These are phyloP conservation scores for Ostrea edulis DNA, from an alignment of 1,140 invertebrate species.

Conservation along the genomic window DNA sequence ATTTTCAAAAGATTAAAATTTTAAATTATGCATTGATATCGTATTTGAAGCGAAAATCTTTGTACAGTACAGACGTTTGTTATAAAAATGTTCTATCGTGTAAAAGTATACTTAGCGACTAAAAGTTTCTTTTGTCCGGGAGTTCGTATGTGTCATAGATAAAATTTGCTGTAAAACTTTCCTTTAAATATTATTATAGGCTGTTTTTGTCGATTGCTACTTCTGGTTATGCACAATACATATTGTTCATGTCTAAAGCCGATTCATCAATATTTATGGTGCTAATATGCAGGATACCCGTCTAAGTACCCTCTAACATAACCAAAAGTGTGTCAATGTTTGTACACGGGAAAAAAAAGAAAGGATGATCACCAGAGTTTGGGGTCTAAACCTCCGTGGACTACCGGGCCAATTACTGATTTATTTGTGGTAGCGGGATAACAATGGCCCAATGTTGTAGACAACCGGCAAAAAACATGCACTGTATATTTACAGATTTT, in stretches of 20 bases:
- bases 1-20: not conserved
- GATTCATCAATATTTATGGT: constrained; percentile 25
- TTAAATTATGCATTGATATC: not conserved
- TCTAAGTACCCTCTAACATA: constrained; percentile 27
- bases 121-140: constrained; percentile 14
- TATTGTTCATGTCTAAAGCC: constrained; percentile 29
- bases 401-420: not conserved
- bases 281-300: constrained; percentile 28
- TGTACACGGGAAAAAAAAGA: not conserved
- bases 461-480: not conserved
- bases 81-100: not conserved
- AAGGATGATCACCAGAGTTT: not conserved
- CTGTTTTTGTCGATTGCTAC: constrained; percentile 27
- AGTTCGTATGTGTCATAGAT: constrained; percentile 15
- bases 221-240: not conserved
- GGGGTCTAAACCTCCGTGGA: not conserved
- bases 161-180: constrained; percentile 22
- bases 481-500: not conserved
- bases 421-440: not conserved
- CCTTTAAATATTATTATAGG: constrained; percentile 12
- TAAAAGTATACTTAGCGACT: not conserved
- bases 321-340: constrained; percentile 34
- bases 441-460: not conserved
- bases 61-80: not conserved
- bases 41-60: constrained; percentile 8